Evolutionary conservation across 2,113 vertebrate species (phyloP).

Genomic region (Propithecus coquereli): DNA sequence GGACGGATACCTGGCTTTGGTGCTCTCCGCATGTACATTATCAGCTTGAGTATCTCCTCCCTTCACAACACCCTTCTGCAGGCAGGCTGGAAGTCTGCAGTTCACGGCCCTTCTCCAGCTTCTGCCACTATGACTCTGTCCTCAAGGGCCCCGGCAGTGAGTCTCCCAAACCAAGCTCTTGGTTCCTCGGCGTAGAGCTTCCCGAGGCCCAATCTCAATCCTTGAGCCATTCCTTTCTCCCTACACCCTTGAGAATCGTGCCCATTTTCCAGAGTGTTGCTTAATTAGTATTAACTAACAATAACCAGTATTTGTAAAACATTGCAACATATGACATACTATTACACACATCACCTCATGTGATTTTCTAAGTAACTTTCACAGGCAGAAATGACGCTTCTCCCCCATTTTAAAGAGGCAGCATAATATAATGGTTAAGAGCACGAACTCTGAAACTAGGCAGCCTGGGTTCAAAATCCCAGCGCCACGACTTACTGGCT

Average conservation of each 20-base stretch:
- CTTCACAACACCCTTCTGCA: neutral
- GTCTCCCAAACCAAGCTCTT: neutral
- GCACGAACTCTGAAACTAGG: neutral
- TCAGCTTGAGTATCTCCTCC: no score
- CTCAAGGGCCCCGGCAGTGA: neutral
- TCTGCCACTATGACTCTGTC: neutral
- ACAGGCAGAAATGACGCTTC: neutral
- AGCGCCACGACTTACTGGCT: neutral
- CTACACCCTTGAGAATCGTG: neutral
- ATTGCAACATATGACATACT: neutral
- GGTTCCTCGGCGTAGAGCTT: neutral
- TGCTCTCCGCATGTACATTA: rapidly evolving
- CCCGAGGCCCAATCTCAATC: neutral
- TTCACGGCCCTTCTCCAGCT: neutral
- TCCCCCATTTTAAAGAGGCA: neutral
- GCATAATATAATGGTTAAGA: neutral
- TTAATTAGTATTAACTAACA: neutral
- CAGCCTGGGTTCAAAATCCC: neutral
- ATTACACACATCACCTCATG: neutral
- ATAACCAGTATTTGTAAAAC: neutral
- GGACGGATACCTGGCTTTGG: neutral
- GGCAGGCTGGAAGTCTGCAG: neutral
- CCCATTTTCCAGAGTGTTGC: neutral
- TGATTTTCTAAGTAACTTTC: neutral
- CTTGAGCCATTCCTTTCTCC: neutral